These are phyloP conservation scores for Euschistus heros DNA, from an alignment of 1,140 invertebrate genomes.

Conservation along the genomic window DNA sequence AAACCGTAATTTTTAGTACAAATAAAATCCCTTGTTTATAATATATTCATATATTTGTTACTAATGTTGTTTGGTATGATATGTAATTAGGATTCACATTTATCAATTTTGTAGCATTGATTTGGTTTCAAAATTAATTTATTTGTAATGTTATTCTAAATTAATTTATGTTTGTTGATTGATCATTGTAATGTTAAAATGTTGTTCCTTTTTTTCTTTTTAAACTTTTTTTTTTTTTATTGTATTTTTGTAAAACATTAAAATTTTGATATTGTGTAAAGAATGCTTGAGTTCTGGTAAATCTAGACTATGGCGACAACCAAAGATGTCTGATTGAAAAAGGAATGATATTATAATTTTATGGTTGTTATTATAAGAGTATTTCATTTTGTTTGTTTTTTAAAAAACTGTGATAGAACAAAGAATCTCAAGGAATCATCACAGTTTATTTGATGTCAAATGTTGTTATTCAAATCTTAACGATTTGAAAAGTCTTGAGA, in stretches of 20 bases:
- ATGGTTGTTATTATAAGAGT: not conserved
- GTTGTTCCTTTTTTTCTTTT: no score
- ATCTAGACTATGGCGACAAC: not conserved
- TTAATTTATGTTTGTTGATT: no score
- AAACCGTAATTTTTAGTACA: no score
- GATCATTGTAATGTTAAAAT: no score
- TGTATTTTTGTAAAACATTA: not conserved
- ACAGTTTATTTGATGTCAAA: not conserved
- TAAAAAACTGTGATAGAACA: not conserved
- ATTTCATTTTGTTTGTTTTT: not conserved
- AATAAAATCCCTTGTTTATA: no score
- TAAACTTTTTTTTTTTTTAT: not conserved
- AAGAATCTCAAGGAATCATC: conserved; percentile 5
- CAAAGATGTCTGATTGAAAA: not conserved
- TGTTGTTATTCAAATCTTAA: conserved; percentile 2
- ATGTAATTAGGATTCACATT: no score
- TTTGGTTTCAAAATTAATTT: no score
- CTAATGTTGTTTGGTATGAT: no score
- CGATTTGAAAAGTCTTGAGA: not conserved
- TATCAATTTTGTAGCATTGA: no score
- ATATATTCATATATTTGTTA: no score
- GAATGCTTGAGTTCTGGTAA: not conserved
- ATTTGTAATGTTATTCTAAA: no score
- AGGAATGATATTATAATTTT: not conserved
- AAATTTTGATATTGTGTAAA: not conserved